Evolutionary conservation across 1,140 invertebrate genomes (phyloP), one percentile per base, ranked within the genome.

Genomic region (Varroa destructor): DNA sequence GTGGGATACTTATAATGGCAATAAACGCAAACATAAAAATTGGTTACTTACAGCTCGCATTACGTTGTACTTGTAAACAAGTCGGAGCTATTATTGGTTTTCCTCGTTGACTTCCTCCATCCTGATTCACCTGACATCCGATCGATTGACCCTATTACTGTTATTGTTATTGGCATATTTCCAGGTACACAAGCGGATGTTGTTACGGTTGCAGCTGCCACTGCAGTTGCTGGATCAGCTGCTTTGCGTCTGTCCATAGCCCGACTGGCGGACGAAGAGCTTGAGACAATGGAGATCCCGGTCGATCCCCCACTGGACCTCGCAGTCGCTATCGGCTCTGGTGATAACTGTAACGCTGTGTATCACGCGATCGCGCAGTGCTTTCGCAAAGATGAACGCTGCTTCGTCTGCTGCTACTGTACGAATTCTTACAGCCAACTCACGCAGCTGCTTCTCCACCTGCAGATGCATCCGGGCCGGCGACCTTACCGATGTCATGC

Each of bases 371-470:
- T 67, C 5, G 61, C 61, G 12, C 61, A 67, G 37, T 67, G 61
- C 37, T 67, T 67, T 37, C 10, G 61, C 12, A 40, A 67, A 8
- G 61, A 67, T 37, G 61, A 67, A 40, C 14, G 40, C 40, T 67
- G 61, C 37, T 67, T 67, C 61, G 61, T 67, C 10, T 67, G 61
- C 46, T 67, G 61, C 46, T 67, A 67, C 37, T 67, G 61, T 37
- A 67, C 40, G 40, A 67, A 67, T 46, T 36, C 61, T 2, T 67
- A 67, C 61, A 2, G 14, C 4, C 40, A 67, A 14, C 61, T 67
- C 1, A 67, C 61, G 12, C 61, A 67, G 61, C 61, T 67, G 61
- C 61, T 67, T 14, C 61, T 67, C 12, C 61, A 67, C 8, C 61
- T 67, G 12, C 14, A 67, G 46, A 40, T 67, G 61, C 61, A 67